These are phyloP conservation scores for Dermochelys coriacea DNA, from an alignment of 2,797 vertebrate genomes.

Conservation along the genomic window DNA sequence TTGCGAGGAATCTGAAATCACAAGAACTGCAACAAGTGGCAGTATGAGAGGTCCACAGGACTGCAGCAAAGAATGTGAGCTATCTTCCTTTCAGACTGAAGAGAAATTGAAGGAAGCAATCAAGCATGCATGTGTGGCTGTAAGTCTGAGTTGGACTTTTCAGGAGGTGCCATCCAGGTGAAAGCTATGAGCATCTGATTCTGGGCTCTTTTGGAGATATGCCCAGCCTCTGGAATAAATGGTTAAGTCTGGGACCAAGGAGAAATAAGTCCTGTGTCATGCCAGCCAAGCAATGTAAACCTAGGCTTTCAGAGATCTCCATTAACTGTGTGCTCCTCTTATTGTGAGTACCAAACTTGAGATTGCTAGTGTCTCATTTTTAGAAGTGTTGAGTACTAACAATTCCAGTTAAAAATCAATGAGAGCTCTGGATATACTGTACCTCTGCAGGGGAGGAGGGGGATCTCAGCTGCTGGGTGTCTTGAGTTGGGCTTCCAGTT, in stretches of 20 bases:
- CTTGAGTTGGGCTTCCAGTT: neutral
- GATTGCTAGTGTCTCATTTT: neutral
- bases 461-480: neutral
- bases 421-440: neutral
- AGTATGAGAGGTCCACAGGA: neutral
- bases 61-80: neutral
- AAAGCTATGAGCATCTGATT: neutral
- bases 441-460: too few relatives aligned
- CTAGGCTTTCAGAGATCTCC: neutral
- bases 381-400: neutral
- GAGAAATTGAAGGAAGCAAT: neutral
- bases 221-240: neutral
- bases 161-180: neutral
- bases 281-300: neutral
- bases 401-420: neutral
- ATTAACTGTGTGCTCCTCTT: neutral
- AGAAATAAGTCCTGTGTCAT: neutral
- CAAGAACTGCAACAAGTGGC: neutral
- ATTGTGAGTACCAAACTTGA: neutral
- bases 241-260: slow-evolving; percentile 1
- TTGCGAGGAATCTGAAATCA: neutral
- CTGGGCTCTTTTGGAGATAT: neutral
- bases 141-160: neutral
- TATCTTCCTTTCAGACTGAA: neutral
- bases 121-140: neutral